Conservation (phyloP, 2,113 vertebrate genomes). For the Gallinago paraguaiae region DNA sequence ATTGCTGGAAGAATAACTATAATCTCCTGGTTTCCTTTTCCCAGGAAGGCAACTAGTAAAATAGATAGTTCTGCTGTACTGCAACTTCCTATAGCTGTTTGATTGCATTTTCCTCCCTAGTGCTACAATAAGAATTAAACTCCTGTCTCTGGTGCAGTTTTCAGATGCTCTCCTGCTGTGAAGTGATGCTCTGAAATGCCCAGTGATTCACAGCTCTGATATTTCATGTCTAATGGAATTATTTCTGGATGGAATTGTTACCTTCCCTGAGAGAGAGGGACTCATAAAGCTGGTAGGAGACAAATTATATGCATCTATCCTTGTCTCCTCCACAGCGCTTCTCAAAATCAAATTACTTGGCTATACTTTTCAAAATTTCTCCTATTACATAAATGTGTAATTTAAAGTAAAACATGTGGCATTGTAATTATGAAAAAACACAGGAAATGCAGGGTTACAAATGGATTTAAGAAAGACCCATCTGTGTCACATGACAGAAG, state of each 20-base stretch:
- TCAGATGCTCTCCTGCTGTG: conserved; percentile 26
- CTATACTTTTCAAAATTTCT: background rate
- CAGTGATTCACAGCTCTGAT: conserved; percentile 52
- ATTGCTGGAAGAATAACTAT: conserved; percentile 33
- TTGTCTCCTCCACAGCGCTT: background rate
- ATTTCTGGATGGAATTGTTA: conserved; percentile 48
- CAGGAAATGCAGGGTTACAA: background rate
- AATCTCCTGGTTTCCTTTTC: conserved; percentile 36
- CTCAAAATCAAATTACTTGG: conserved; percentile 28
- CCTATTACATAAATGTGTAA: background rate
- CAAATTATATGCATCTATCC: conserved; percentile 29
- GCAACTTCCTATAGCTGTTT: conserved; percentile 37
- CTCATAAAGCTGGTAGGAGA: conserved; percentile 54
- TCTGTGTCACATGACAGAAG: background rate
- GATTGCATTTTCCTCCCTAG: conserved; percentile 53
- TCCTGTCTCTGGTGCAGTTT: conserved; percentile 7
- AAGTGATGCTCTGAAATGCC: conserved; percentile 42
- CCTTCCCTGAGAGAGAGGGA: conserved; percentile 24
- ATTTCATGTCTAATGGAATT: conserved; percentile 61
- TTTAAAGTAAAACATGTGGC: background rate
- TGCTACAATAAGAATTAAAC: conserved; percentile 39
- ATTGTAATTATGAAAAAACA: background rate
- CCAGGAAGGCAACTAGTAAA: conserved; percentile 29
- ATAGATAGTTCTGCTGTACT: conserved; percentile 26
- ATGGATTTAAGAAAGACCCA: background rate